Base-by-base conservation (phyloP, 1,140 invertebrate species). In the Lethocerus indicus region DNA sequence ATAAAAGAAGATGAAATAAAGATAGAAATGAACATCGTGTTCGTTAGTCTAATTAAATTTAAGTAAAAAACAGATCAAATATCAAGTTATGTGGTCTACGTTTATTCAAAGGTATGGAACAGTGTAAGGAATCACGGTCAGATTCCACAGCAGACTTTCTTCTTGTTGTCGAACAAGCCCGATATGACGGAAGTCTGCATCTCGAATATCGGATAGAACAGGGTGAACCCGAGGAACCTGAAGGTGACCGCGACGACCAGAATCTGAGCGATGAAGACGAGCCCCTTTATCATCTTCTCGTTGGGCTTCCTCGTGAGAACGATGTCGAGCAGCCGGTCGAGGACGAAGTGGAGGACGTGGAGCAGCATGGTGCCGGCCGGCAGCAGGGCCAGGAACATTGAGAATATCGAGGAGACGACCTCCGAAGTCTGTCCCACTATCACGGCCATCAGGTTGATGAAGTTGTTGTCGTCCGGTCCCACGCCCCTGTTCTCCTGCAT, bases 341-440 rank as follows among this genome's bases (percentile, higher is more conserved):
- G 35, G 20, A 53, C 27, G 40, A 50, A 53, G 23, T 53, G 42
- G 16, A 39, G 28, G 2, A 53, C 47, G 40, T 53, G 47, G 13
- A 53, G 48, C 21, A 53, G 37, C 26, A 53, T 53, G 20, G 29
- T 42, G 1, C 26, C 25, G n/a, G 43, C 48, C 1, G 52, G 52
- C 14, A 53, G 29, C 1, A 53, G 42, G 2, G 52, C 46, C n/a
- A 53, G 28, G 43, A 50, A 53, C 52, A 53, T 53, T 16, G 52
- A 50, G 42, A 53, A 53, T 1, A 53, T 43, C 44, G 54, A 49
- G 54, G 54, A 44, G 25, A 14, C 29, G 42, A n/a, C 42, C 42
- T 44, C 29, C 4, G 42, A 29, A n/a, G 42, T 23, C 18, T 53
- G 52, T 6, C 28, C 29, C 7, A 53, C 24, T 9, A 53, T 45